Evolutionary conservation across 2,888 invertebrate genomes (phyloP), one percentile per base, ranked within the genome.

Genomic region (Leucozona laternaria): DNA sequence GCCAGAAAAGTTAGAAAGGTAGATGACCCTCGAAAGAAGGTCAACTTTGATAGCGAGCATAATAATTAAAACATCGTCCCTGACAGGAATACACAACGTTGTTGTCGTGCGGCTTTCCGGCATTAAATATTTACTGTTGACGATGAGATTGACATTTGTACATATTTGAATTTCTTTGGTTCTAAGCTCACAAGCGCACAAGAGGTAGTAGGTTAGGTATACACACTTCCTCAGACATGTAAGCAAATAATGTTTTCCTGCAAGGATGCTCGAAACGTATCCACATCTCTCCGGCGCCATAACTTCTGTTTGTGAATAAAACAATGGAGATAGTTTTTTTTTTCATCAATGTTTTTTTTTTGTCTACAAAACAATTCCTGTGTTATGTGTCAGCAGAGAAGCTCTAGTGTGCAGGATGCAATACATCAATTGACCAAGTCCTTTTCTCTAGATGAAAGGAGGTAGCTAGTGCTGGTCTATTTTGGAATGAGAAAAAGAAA

Each of bases 401-500:
- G 40, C 66, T 66, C 48, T 28, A 48, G 34, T 28, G 37, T 31
- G 28, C 57, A 66, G 57, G 48, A 73, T 73, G 79, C 48, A 58
- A 79, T 58, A 40, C 58, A 79, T 73, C 73, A 79, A 58, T 37
- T 58, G 66, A 66, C 73, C 55, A 22, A 78, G 55, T 34, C 57
- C 34, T 34, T 57, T 57, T 64, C 66, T 37, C 10, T 37, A n/a
- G 34, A 28, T 48, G n/a, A 7, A 72, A 17, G 45, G 28, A 43
- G n/a, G n/a, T 57, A 57, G 34, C 17, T 31, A 17, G 31, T 31
- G 57, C 57, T 17, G 17, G 31, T 31, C 55, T n/a, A 8, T n/a
- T 7, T 28, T 40, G 37, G 6, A 17, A 37, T 31, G 37, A 50
- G 25, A 31, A 48, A 45, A 17, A 45, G 8, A n/a, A 40, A 45